Evolutionary conservation across 1,140 invertebrate genomes (phyloP), one percentile per base, ranked within the genome.

Genomic region (Sminthurinus signatus): DNA sequence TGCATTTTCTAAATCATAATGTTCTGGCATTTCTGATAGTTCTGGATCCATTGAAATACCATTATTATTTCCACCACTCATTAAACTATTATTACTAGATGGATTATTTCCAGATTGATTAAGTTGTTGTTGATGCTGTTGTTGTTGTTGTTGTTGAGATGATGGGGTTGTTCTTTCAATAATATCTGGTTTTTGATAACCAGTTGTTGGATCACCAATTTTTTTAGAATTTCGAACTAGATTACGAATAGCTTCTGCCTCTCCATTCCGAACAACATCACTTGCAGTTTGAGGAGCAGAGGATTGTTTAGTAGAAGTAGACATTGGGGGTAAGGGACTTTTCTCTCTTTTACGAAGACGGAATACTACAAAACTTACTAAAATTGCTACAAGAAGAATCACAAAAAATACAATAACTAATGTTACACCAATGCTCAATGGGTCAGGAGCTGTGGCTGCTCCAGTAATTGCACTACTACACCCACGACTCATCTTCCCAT

Each of bases 1-100:
- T 0, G 93, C 92, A 78, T 97, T 97, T 77, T 98, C 94, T 57
- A 98, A 78, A 76, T 98, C 94, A 73, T 98, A 97, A 75, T 95
- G 93, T 75, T 97, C 94, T 0, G 93, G 92, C 68, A 89, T 83
- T 75, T 96, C 92, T 0, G 88, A 86, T 74, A 74, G 56, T 15
- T 71, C 68, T 10, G 67, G 71, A 39, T 76, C 76, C 51, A 72
- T 60, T 3, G 73, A 73, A 10, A 73, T 69, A 19, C 62, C 56
- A 42, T 65, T 54, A 12, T 54, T 42, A 46, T 39, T 36, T 17
- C 15, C 36, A 10, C 8, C 2, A 17, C 51, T 25, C 36, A 67
- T 42, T 29, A 60, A 57, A 25, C 62, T 67, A 29, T 62, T 61
- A 25, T 69, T 63, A 12, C 62, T 64, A 12, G 64, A 43, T 36